These are phyloP conservation scores for Diachasma alloeum DNA, from an alignment of 1,140 invertebrate genomes.

Conservation along the genomic window DNA sequence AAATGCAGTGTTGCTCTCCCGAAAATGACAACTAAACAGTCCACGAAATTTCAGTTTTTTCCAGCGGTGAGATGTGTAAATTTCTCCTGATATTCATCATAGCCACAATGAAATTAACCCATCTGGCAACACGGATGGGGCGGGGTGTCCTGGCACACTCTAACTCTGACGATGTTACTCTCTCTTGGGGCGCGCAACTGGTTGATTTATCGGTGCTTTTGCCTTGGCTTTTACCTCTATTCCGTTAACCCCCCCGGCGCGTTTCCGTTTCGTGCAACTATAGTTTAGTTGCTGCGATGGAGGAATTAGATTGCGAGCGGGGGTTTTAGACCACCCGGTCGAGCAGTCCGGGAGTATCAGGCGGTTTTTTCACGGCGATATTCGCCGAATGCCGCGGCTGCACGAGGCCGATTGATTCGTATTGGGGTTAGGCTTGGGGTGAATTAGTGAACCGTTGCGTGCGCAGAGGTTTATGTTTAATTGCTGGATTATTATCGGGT, in stretches of 20 bases:
- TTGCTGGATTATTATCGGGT: constrained; percentile 6
- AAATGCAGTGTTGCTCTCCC: background rate
- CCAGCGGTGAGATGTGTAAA: background rate
- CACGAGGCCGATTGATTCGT: background rate
- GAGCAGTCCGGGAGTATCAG: background rate
- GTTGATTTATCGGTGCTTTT: constrained; percentile 65
- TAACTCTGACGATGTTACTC: constrained; percentile 26
- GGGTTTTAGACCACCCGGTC: background rate
- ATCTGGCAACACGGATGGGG: constrained; percentile 62
- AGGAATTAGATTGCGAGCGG: background rate
- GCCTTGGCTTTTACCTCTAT: constrained; percentile 35
- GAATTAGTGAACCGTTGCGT: background rate
- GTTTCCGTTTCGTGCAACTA: background rate
- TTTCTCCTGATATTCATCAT: constrained; percentile 13
- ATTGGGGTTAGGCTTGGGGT: background rate
- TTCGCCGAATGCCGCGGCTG: too few species aligned
- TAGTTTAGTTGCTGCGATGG: background rate
- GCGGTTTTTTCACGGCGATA: background rate
- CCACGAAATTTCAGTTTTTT: background rate
- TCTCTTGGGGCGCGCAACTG: constrained; percentile 53
- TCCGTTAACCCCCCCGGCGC: background rate
- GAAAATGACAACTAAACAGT: background rate
- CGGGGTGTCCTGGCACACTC: constrained; percentile 45
- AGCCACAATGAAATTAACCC: constrained; percentile 57
- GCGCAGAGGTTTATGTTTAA: background rate